Conservation (phyloP, 2,797 vertebrate species). For the Sebastes dallii region DNA sequence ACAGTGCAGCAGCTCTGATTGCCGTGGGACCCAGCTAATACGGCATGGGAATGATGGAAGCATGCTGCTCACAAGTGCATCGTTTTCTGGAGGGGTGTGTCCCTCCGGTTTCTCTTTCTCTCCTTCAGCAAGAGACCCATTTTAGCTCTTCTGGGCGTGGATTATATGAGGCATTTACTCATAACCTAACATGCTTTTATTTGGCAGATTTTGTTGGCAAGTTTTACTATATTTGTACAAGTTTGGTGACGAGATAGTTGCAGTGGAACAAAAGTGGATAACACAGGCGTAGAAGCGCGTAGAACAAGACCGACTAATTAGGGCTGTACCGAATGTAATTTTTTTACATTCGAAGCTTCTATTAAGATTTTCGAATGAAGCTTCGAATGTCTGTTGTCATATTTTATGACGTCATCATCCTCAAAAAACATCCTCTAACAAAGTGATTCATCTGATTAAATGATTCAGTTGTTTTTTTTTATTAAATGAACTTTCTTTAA, state of each 20-base stretch:
- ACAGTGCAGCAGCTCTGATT: slow-evolving; percentile 88
- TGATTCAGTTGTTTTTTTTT: too few relatives aligned
- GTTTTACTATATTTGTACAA: slow-evolving; percentile 3
- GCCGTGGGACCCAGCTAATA: slow-evolving; percentile 90
- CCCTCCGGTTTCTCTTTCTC: slow-evolving; percentile 33
- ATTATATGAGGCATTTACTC: slow-evolving; percentile 1
- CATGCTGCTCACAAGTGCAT: slow-evolving; percentile 87
- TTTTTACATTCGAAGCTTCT: background rate
- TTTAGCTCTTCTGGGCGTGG: slow-evolving; percentile 19
- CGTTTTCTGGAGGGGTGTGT: slow-evolving; percentile 42
- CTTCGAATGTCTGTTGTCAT: background rate
- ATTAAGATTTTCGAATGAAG: background rate
- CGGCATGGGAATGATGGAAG: slow-evolving; percentile 92
- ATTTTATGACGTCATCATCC: too few relatives aligned
- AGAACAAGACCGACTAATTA: background rate
- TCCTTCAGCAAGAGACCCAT: slow-evolving; percentile 41
- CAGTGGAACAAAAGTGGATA: slow-evolving; percentile 56
- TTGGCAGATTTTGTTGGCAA: slow-evolving; percentile 19
- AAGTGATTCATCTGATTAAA: too few relatives aligned
- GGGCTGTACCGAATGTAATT: background rate
- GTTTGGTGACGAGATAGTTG: slow-evolving; percentile 23
- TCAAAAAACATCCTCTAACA: fast-evolving
- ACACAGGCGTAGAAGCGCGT: slow-evolving; percentile 39
- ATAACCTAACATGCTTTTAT: slow-evolving; percentile 23
- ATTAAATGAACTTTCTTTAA: too few relatives aligned